Evolutionary conservation across 2,113 vertebrate genomes (phyloP).

Genomic region (Lophochroa leadbeateri): DNA sequence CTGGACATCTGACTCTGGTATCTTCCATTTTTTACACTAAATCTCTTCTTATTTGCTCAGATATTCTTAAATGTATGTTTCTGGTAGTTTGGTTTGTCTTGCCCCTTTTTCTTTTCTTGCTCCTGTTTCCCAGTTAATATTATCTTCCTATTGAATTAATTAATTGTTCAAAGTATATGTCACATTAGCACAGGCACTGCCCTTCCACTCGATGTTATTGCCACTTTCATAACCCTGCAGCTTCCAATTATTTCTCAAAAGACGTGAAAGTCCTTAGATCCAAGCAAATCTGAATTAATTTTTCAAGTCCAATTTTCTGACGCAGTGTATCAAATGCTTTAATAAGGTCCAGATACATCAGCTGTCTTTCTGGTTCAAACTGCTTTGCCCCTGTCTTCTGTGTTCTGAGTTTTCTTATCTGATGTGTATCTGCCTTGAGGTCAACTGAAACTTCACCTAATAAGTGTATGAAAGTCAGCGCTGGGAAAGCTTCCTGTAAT

Average conservation of each 20-base stretch:
- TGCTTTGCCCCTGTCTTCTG: not conserved
- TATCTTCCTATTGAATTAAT: not conserved
- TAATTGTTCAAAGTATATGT: not conserved
- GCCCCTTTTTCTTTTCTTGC: not conserved
- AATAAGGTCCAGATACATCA: conserved; percentile 29
- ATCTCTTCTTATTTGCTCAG: not conserved
- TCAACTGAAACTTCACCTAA: conserved; percentile 34
- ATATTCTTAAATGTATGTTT: not conserved
- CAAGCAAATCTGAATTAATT: not conserved
- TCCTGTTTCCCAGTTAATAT: not conserved
- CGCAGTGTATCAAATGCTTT: conserved; percentile 22
- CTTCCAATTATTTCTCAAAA: not conserved
- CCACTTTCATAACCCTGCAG: not conserved
- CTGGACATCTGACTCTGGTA: not conserved
- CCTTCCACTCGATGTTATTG: not conserved
- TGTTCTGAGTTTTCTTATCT: conserved; percentile 27
- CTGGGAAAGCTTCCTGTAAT: conserved; percentile 24
- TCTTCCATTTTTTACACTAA: not conserved
- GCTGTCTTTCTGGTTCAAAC: not conserved
- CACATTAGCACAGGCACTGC: not conserved
- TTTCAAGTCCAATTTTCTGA: not conserved
- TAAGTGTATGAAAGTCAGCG: not conserved
- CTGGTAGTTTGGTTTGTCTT: not conserved
- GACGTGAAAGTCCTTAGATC: not conserved
- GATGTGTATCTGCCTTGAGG: conserved; percentile 30